phyloP scores from a whole-genome alignment of 2,888 invertebrate species.

The Quadroppia sp. region DNA sequence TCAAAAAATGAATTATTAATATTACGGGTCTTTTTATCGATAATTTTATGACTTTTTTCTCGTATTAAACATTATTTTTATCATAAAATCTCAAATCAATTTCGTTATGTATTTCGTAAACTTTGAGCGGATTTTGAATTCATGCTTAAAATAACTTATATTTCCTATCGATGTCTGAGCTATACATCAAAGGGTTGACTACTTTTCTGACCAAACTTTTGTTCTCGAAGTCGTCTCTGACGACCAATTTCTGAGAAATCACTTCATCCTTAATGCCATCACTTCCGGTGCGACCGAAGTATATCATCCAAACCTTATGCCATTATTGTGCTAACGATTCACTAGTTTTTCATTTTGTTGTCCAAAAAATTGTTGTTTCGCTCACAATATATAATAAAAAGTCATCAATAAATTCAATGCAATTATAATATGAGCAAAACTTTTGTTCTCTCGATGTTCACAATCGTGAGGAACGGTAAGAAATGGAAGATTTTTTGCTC shows the following conservation, averaged over 20 bases:
- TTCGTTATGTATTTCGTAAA: not conserved
- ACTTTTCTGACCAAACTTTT: not conserved
- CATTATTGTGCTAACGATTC: not conserved
- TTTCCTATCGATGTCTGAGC: not conserved
- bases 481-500: not conserved
- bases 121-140: not conserved
- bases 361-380: constrained; percentile 1
- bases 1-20: not conserved
- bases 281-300: constrained; percentile 12
- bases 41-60: not conserved
- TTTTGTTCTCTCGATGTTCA: not conserved
- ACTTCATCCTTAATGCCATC: constrained; percentile 21
- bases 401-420: not conserved
- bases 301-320: not conserved
- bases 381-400: not conserved
- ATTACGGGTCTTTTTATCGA: not conserved
- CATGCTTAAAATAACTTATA: not conserved
- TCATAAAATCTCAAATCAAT: not conserved
- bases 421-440: not conserved
- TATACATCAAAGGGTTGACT: constrained; percentile 2
- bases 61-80: not conserved
- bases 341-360: not conserved
- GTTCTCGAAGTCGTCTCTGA: not conserved
- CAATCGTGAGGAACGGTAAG: not conserved
- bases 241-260: constrained; percentile 16